Evolutionary conservation across 2,888 invertebrate genomes (phyloP), one percentile per base, ranked within the genome.

Genomic region (Lasioglossum marginatum): DNA sequence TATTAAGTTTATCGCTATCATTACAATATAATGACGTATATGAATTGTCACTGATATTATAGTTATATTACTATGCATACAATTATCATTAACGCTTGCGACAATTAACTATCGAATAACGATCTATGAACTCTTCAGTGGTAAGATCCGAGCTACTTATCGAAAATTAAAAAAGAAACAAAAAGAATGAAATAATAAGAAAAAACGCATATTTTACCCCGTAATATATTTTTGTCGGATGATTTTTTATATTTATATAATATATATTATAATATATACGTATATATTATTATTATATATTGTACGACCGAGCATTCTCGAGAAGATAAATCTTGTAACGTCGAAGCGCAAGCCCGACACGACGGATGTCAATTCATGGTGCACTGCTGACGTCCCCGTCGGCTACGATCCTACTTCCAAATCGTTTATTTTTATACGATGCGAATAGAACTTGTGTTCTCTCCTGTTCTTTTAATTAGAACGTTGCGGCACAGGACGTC

Each of bases 401-500:
- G 81, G 83, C 86, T 71, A 90, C 80, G 73, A 86, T 87, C 85
- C 87, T 83, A 91, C 91, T 93, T 92, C 92, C 85, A 88, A 83
- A 92, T 92, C 92, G 90, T 93, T 94, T 94, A 94, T 94, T 94
- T 94, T 94, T 94, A 91, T 94, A 94, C 92, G 89, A 92, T 92
- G 92, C 89, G 91, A 91, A 90, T 89, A 79, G 71, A 83, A 72
- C 91, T 92, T 92, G 91, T 90, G 86, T 91, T 83, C 77, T 70
- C 63, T 72, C 66, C 66, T 79, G 75, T 83, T 83, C 79, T 88
- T 91, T 92, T 92, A 88, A 92, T 92, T 91, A 92, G 89, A 90
- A 90, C 89, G 88, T 86, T 40, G 90, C 87, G 89, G 77, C 87
- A 70, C 81, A 88, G 87, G 68, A 48, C 66, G 77, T 81, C 89